A percentile compares a stretch with the other conserved stretches of the same genome.
Conservation (phyloP, 2,888 invertebrate genomes). For the Sphinx pinastri region DNA sequence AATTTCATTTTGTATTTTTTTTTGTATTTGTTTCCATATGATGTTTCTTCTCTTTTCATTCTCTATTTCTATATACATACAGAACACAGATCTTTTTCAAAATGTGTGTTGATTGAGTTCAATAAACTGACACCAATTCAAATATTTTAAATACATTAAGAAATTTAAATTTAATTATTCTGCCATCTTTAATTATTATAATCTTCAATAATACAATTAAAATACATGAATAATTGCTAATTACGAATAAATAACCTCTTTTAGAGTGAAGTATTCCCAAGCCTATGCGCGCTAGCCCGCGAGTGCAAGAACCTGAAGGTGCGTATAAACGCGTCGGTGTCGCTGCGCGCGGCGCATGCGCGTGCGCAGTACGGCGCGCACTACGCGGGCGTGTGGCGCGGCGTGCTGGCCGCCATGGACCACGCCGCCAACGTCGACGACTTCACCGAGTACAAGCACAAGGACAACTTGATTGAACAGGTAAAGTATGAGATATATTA, state of each 20-base stretch:
- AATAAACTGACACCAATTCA: no score
- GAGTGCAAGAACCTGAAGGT: slow-evolving; percentile 94
- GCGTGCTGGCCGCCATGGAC: slow-evolving; percentile 89
- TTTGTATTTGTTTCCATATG: background rate
- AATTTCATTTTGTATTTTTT: background rate
- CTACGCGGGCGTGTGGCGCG: slow-evolving; percentile 87
- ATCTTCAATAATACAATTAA: no score
- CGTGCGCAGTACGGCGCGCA: slow-evolving; percentile 86
- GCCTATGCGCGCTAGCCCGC: slow-evolving; percentile 86
- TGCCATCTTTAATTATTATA: no score
- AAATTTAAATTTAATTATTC: no score
- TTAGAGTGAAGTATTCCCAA: slow-evolving; percentile 86
- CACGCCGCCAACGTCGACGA: slow-evolving; percentile 91
- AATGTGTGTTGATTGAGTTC: no score
- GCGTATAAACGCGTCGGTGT: slow-evolving; percentile 92
- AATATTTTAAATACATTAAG: no score
- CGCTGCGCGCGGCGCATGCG: slow-evolving; percentile 85
- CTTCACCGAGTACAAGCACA: slow-evolving; percentile 93
- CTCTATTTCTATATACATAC: no score
- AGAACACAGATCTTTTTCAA: no score
- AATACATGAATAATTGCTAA: no score
- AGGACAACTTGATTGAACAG: slow-evolving; percentile 93
- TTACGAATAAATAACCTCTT: no score
- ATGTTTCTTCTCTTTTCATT: no score
- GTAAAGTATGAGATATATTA: slow-evolving; percentile 59